phyloP scores from a whole-genome alignment of 2,797 vertebrate genomes.

The Dermochelys coriacea region DNA sequence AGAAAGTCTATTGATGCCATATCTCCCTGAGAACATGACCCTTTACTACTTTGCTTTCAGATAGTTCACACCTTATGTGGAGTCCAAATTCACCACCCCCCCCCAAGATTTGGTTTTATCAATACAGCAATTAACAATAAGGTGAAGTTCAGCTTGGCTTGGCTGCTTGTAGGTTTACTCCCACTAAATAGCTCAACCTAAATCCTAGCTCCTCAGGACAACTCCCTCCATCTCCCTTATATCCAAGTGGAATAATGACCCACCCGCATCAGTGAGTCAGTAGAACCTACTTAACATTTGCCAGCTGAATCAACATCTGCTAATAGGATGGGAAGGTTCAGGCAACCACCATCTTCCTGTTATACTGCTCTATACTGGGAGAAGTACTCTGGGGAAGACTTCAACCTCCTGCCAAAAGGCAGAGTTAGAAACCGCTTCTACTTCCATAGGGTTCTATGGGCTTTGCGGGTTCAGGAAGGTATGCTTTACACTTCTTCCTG shows the following conservation, averaged over 20 bases:
- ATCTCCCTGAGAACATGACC: background rate
- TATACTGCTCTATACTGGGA: background rate
- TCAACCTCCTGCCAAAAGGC: background rate
- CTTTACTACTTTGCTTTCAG: background rate
- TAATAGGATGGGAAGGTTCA: background rate
- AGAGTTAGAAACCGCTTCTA: background rate
- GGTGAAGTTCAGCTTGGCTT: background rate
- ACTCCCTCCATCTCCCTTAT: background rate
- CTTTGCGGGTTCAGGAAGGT: background rate
- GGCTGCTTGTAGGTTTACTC: background rate
- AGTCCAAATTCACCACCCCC: background rate
- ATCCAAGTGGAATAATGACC: background rate
- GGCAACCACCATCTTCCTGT: background rate
- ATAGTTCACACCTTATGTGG: background rate
- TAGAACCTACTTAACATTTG: background rate
- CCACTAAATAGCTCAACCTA: background rate
- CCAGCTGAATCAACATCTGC: background rate
- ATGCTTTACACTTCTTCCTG: background rate
- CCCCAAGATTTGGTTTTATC: background rate
- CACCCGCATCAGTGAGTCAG: background rate
- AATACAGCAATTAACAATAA: background rate
- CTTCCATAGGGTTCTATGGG: background rate
- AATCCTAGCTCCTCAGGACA: background rate
- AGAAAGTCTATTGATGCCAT: background rate
- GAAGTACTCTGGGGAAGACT: background rate